phyloP scores from a whole-genome alignment of 2,797 vertebrate genomes.

The Phoebastria nigripes region DNA sequence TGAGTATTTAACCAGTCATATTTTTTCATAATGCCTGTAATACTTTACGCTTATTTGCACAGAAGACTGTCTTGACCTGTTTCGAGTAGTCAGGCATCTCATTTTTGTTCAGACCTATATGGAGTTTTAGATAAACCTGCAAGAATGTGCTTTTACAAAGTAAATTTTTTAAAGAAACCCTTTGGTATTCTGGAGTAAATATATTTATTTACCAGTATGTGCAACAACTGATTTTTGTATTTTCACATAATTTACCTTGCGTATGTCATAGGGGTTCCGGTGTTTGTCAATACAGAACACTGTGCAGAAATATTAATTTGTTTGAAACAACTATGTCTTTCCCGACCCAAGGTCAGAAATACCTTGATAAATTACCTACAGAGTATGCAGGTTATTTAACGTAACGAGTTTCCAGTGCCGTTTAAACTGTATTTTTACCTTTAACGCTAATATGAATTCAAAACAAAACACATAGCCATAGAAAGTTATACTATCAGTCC shows the following conservation, averaged over 20 bases:
- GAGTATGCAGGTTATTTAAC: not conserved
- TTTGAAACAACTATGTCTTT: slow-evolving; percentile 48
- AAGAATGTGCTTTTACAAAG: slow-evolving; percentile 82
- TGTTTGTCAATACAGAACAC: slow-evolving; percentile 79
- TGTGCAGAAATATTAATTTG: slow-evolving; percentile 74
- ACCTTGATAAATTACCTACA: not conserved
- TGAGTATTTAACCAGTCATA: too few relatives aligned
- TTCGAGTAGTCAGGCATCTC: slow-evolving; percentile 76
- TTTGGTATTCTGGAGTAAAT: slow-evolving; percentile 74
- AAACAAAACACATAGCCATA: not conserved
- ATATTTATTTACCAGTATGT: slow-evolving; percentile 76
- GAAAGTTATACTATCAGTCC: not conserved
- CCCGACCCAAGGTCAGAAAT: not conserved
- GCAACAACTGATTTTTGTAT: slow-evolving; percentile 76
- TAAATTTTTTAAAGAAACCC: slow-evolving; percentile 71
- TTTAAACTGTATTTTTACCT: not conserved
- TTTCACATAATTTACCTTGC: slow-evolving; percentile 78
- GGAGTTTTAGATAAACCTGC: slow-evolving; percentile 79
- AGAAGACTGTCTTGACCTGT: slow-evolving; percentile 76
- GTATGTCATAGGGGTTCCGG: slow-evolving; percentile 75
- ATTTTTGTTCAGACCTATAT: slow-evolving; percentile 76
- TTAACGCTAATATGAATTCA: not conserved
- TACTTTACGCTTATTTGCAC: slow-evolving; percentile 55
- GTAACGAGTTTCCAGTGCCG: not conserved
- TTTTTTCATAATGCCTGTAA: too few relatives aligned